Percentiles rank a stretch among this genome's conserved stretches.
These are phyloP conservation scores for Micropoecilia bifurca DNA, from an alignment of 2,797 vertebrate species.

Conservation along the genomic window DNA sequence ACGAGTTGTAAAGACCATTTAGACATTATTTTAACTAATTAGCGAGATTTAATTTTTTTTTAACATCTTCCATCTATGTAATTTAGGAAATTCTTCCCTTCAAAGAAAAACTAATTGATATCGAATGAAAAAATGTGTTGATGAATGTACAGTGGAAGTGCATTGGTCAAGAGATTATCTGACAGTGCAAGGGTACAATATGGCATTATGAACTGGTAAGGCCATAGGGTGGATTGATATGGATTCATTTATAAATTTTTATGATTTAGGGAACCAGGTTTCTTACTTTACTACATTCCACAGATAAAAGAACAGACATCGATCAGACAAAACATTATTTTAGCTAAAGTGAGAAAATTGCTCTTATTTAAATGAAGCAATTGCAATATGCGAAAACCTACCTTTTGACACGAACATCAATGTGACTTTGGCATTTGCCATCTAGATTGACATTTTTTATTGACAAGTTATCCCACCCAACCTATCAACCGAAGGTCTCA, in stretches of 20 bases:
- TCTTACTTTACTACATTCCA: conserved; percentile 32
- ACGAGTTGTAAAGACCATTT: neutral
- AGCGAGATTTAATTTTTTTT: neutral
- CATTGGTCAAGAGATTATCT: neutral
- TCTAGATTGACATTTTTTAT: neutral
- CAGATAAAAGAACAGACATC: neutral
- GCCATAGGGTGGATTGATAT: neutral
- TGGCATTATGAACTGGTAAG: neutral
- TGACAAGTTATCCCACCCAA: neutral
- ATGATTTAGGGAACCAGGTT: conserved; percentile 62
- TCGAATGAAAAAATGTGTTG: neutral
- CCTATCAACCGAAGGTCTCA: neutral
- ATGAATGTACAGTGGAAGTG: neutral
- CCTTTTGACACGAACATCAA: neutral
- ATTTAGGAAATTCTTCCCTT: neutral
- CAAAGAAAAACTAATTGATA: neutral
- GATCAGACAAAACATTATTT: neutral
- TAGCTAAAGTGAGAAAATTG: neutral
- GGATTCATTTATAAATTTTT: conserved; percentile 64
- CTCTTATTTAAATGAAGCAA: neutral
- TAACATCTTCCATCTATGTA: neutral
- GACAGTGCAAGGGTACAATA: neutral
- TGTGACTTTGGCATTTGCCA: neutral
- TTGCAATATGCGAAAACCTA: neutral
- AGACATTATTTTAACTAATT: neutral